A percentile compares a stretch with the other conserved stretches of the same genome.
Conservation (phyloP, 1,140 invertebrate species). For the Hermetia illucens region DNA sequence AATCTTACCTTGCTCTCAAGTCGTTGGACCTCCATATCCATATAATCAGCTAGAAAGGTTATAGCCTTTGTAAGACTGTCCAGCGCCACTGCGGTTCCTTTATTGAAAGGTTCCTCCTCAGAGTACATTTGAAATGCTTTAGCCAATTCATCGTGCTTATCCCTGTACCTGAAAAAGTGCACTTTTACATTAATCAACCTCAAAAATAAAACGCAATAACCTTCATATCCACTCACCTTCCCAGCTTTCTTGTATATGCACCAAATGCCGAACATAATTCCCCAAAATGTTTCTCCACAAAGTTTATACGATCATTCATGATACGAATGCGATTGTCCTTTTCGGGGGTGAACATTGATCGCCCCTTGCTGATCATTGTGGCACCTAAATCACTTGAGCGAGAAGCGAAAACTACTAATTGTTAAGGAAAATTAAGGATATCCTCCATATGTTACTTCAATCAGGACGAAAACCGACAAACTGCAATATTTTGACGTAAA, state of each 20-base stretch:
- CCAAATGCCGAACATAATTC: constrained; percentile 51
- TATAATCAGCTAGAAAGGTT: constrained; percentile 52
- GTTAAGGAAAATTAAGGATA: too few species aligned
- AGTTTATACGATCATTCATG: constrained; percentile 52
- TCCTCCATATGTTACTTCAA: too few species aligned
- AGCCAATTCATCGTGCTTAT: constrained; percentile 52
- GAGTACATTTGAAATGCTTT: constrained; percentile 48
- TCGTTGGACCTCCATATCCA: constrained; percentile 51
- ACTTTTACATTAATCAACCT: not conserved
- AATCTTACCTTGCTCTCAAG: constrained; percentile 49
- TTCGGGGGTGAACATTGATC: too few species aligned
- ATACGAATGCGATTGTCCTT: constrained; percentile 32
- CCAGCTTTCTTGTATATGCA: constrained; percentile 50
- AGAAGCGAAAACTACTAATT: too few species aligned
- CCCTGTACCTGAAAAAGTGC: constrained; percentile 37
- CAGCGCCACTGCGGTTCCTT: constrained; percentile 43
- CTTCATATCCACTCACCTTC: constrained; percentile 34
- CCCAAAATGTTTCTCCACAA: constrained; percentile 50
- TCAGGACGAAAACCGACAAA: too few species aligned
- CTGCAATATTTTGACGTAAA: too few species aligned
- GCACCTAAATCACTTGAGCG: too few species aligned
- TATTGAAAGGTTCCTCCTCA: constrained; percentile 52
- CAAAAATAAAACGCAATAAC: not conserved
- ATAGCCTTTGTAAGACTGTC: constrained; percentile 47
- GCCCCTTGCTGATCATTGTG: too few species aligned